Evolutionary conservation across 2,797 vertebrate species (phyloP).

Genomic region (Sebastes matsubarae): DNA sequence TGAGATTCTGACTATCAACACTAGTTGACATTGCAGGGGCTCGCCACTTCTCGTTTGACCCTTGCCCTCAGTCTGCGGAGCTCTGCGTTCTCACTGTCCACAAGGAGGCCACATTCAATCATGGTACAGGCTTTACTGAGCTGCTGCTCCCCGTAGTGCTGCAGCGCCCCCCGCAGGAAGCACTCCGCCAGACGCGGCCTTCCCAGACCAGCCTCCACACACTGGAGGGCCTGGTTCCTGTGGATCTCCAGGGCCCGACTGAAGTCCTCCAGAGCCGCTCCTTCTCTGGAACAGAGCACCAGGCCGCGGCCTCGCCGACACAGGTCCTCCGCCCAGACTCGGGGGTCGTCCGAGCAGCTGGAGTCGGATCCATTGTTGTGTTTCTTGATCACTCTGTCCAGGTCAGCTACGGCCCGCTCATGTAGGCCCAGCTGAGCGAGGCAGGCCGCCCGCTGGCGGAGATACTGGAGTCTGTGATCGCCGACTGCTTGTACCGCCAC

Average conservation of each 20-base stretch:
- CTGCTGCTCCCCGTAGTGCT: constrained; percentile 78
- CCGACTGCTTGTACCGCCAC: constrained; percentile 83
- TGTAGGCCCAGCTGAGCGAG: constrained; percentile 82
- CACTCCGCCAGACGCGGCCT: constrained; percentile 68
- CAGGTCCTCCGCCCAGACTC: constrained; percentile 80
- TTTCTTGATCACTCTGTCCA: constrained; percentile 83
- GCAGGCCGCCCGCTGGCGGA: constrained; percentile 87
- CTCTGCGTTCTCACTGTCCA: constrained; percentile 82
- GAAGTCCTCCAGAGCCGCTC: constrained; percentile 85
- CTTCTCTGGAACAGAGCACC: constrained; percentile 78
- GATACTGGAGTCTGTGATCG: constrained; percentile 69
- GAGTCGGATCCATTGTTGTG: constrained; percentile 18
- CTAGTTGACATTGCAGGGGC: constrained; percentile 89
- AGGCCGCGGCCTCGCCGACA: constrained; percentile 86
- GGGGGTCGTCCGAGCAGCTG: constrained; percentile 48
- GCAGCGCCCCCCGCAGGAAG: constrained; percentile 81
- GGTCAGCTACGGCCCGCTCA: constrained; percentile 81
- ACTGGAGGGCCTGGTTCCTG: constrained; percentile 71
- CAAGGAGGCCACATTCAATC: constrained; percentile 83
- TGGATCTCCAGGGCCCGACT: constrained; percentile 85
- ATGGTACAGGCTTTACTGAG: constrained; percentile 86
- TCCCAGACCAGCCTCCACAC: constrained; percentile 78
- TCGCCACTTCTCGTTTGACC: constrained; percentile 84
- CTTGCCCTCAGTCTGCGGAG: constrained; percentile 86
- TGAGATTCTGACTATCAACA: background rate